Evolutionary conservation across 2,113 vertebrate genomes (phyloP), one percentile per base, ranked within the genome.

Genomic region (Python bivittatus): DNA sequence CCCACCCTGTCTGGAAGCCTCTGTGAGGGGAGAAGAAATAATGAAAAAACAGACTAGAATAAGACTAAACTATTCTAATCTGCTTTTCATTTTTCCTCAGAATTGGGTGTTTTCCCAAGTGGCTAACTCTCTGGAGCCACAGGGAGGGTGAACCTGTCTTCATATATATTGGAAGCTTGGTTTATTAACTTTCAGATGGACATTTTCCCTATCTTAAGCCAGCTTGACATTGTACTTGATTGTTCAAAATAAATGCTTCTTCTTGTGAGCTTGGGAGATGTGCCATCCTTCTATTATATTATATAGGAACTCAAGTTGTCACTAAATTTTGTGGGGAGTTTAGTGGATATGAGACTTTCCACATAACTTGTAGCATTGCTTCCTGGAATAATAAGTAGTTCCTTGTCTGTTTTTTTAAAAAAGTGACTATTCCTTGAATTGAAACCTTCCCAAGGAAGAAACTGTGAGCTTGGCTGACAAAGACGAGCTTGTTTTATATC

Each of bases 21-120:
- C 92, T 93, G 94, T 54, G 94, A 94, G 96, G 89, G 95, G 97
- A 57, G 33, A 79, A 79, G 17, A 42, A 79, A 42, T 42, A 79
- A 79, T 79, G 72, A 57, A 91, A 88, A 88, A 88, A 58, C 44
- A 91, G 61, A 61, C 60, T 91, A 88, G 87, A 97, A 97, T 95
- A 97, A 97, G 96, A 97, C 97, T 97, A 97, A 97, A 97, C 97
- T 97, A 97, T 97, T 97, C 97, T 96, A 93, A 96, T 96, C 96
- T 96, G 96, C 96, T 97, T 97, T 97, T 96, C 95, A 91, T 79
- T 94, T 97, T 96, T 96, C 96, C 95, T 97, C 96, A 97, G 96
- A 96, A 94, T 97, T 97, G 96, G 97, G 96, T 96, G 96, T 96
- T 96, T 97, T 97, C 97, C 97, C 97, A 97, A 96, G 96, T 96